Evolutionary conservation across 92 coral and sea anemone species (phyloP).

Genomic region (Porites rus): DNA sequence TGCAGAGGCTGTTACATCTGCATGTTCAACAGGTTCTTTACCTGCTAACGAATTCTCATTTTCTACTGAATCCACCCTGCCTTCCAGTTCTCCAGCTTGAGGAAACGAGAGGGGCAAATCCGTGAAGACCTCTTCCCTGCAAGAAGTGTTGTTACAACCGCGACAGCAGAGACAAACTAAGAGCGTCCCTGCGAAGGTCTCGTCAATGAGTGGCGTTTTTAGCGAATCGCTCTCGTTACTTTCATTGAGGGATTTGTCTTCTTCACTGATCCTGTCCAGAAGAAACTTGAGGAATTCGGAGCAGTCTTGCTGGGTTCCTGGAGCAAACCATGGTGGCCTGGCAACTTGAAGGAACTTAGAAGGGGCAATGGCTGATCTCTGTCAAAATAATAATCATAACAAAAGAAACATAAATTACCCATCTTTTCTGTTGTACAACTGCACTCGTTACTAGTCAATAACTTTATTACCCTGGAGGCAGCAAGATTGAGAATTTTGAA

Average conservation of each 20-base stretch:
- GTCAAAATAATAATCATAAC: background rate
- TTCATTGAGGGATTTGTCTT: conserved; percentile 64
- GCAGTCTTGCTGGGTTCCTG: conserved; percentile 98
- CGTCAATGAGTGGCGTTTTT: conserved; percentile 60
- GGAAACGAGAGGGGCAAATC: conserved; percentile 97
- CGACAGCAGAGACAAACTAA: conserved; percentile 85
- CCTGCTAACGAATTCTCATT: background rate
- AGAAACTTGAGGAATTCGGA: conserved; percentile 94
- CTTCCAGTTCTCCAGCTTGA: conserved; percentile 58
- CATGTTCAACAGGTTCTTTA: conserved; percentile 58
- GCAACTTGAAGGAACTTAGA: conserved; percentile 88
- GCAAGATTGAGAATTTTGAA: too few species aligned
- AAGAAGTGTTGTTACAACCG: conserved; percentile 78
- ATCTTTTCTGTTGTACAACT: too few species aligned
- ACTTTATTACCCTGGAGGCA: too few species aligned
- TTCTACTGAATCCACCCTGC: conserved; percentile 20
- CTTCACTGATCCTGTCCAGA: conserved; percentile 89
- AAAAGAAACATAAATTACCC: too few species aligned
- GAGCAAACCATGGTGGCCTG: conserved; percentile 98
- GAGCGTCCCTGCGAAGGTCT: conserved; percentile 92
- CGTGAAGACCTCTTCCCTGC: conserved; percentile 91
- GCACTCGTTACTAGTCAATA: background rate
- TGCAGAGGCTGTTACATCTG: conserved; percentile 19
- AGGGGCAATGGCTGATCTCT: conserved; percentile 93
- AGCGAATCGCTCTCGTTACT: background rate